Conservation (phyloP, 2,888 invertebrate genomes). For the Dicranocentrus wangi region DNA sequence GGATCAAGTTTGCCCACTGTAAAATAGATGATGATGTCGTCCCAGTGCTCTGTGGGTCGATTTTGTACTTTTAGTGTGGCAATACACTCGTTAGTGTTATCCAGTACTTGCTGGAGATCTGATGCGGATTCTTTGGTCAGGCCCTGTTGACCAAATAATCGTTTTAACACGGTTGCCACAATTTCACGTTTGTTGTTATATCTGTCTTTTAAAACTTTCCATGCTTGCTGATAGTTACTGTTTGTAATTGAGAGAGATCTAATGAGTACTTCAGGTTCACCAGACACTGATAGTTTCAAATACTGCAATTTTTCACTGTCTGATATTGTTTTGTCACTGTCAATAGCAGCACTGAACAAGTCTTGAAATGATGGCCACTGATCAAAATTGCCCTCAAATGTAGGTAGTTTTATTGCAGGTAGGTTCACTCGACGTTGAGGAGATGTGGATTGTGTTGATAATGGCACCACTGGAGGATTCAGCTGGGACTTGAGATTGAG, state of each 20-base stretch:
- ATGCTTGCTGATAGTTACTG: conserved; percentile 5
- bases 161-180: background rate
- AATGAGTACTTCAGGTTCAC: conserved; percentile 14
- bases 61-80: conserved; percentile 5
- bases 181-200: conserved; percentile 51
- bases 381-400: conserved; percentile 42
- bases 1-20: conserved; percentile 11
- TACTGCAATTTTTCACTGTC: conserved; percentile 50
- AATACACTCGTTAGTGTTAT: conserved; percentile 14
- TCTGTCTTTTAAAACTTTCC: conserved; percentile 16
- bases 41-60: conserved; percentile 18
- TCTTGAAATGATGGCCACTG: conserved; percentile 50
- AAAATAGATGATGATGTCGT: conserved; percentile 21
- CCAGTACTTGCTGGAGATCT: background rate
- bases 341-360: conserved; percentile 32
- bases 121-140: background rate
- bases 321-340: background rate
- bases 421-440: conserved; percentile 20
- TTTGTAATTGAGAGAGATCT: background rate
- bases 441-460: background rate
- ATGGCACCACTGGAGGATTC: background rate
- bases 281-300: background rate
- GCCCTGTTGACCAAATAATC: background rate
- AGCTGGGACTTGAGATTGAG: background rate
- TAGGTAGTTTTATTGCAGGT: conserved; percentile 37